Evolutionary conservation across 2,113 vertebrate species (phyloP).

Genomic region (Sula dactylatra): DNA sequence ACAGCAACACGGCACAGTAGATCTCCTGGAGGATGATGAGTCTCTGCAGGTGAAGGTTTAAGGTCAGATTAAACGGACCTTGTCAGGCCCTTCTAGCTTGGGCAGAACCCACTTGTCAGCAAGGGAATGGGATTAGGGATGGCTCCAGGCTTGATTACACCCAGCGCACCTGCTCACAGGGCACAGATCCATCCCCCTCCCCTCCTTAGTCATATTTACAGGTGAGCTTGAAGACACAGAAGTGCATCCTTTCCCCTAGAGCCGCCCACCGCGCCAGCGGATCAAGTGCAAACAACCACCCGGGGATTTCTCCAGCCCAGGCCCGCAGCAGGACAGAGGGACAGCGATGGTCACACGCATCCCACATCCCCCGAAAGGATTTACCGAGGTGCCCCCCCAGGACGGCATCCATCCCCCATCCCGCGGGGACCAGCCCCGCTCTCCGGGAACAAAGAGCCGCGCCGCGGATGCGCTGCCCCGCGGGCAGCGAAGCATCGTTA

Average conservation of each 20-base stretch:
- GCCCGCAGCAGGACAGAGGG: not conserved
- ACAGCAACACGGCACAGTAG: not conserved
- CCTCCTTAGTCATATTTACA: not conserved
- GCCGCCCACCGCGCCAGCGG: not conserved
- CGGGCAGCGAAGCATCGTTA: not conserved
- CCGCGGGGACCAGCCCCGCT: not conserved
- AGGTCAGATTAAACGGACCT: not conserved
- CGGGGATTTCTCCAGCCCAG: not conserved
- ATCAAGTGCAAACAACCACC: fast-evolving
- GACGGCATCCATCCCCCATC: not conserved
- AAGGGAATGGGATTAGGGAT: not conserved
- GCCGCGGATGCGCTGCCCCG: slow-evolving; percentile 34
- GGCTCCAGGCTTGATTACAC: not conserved
- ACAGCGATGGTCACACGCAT: not conserved
- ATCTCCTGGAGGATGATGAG: not conserved
- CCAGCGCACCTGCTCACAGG: not conserved
- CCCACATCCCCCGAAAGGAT: no score
- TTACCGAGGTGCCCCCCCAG: not conserved
- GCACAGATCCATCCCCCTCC: not conserved
- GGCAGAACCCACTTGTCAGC: not conserved
- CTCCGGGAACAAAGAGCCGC: slow-evolving; percentile 13
- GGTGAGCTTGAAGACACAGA: not conserved
- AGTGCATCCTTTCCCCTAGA: not conserved
- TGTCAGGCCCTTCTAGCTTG: not conserved
- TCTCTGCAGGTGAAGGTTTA: not conserved